Evolutionary conservation across 2,888 invertebrate genomes (phyloP).

Genomic region (Thumatha senex): DNA sequence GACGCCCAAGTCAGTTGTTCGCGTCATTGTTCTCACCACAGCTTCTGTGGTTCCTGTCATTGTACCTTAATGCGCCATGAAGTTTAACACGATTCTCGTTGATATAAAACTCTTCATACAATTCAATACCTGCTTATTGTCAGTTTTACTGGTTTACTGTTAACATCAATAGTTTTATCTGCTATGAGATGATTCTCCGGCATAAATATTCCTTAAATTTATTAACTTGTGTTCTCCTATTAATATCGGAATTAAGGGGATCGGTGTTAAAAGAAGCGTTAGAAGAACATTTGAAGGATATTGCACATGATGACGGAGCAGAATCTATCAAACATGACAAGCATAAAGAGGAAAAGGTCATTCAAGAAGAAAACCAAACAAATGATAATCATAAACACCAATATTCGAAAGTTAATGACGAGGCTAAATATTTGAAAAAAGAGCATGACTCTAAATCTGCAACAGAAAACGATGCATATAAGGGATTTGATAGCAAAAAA

Average conservation of each 20-base stretch:
- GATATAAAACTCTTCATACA: slow-evolving; percentile 74
- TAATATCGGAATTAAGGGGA: slow-evolving; percentile 52
- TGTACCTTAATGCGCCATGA: slow-evolving; percentile 76
- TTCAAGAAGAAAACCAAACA: slow-evolving; percentile 67
- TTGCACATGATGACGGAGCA: slow-evolving; percentile 66
- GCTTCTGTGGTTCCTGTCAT: slow-evolving; percentile 78
- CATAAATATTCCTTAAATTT: slow-evolving; percentile 49
- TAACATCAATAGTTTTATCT: slow-evolving; percentile 41
- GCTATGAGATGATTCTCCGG: slow-evolving; percentile 67
- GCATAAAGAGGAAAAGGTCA: slow-evolving; percentile 74
- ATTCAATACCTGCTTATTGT: slow-evolving; percentile 58
- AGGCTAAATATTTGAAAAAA: slow-evolving; percentile 74
- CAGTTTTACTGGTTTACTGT: slow-evolving; percentile 39
- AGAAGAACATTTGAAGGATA: slow-evolving; percentile 77
- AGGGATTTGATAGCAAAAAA: slow-evolving; percentile 68
- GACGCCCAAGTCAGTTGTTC: slow-evolving; percentile 54
- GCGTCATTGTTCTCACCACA: slow-evolving; percentile 63
- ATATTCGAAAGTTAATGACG: slow-evolving; percentile 72
- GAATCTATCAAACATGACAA: slow-evolving; percentile 72
- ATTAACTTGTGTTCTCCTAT: slow-evolving; percentile 51
- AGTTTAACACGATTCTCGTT: slow-evolving; percentile 66
- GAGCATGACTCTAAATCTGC: slow-evolving; percentile 73
- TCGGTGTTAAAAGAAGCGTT: slow-evolving; percentile 72
- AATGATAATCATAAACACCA: slow-evolving; percentile 74
- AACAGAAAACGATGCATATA: slow-evolving; percentile 71